Evolutionary conservation across 2,113 vertebrate species (phyloP).

Genomic region (Chlamydotis undulata): DNA sequence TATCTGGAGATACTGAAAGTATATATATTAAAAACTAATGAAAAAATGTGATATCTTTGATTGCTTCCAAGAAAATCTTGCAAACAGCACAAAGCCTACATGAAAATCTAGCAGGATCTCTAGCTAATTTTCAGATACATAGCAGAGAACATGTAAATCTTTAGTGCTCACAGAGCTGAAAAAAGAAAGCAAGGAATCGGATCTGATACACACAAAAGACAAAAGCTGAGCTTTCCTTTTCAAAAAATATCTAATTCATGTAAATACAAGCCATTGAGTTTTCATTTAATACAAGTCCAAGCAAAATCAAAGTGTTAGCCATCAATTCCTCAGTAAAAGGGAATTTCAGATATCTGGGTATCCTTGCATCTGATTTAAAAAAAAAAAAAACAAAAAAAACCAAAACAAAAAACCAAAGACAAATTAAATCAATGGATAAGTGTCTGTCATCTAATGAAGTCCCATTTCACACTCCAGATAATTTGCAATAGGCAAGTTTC

Average conservation of each 20-base stretch:
- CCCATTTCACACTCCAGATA: not conserved
- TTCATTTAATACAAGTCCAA: not conserved
- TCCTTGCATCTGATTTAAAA: not conserved
- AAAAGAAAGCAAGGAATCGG: not conserved
- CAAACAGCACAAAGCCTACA: not conserved
- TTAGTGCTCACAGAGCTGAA: not conserved
- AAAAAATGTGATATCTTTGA: not conserved
- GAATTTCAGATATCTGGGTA: not conserved
- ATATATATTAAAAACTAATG: not conserved
- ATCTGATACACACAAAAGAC: not conserved
- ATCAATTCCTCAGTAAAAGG: conserved; percentile 31
- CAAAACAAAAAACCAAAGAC: not conserved
- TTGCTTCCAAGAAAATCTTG: not conserved
- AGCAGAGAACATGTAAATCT: not conserved
- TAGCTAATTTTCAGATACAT: not conserved
- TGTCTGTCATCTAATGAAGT: not conserved
- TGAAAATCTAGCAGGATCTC: conserved; percentile 4
- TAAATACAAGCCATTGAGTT: not conserved
- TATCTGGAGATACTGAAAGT: not conserved
- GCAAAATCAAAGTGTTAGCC: conserved; percentile 47
- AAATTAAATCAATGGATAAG: conserved; percentile 8
- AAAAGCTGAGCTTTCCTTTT: conserved; percentile 31
- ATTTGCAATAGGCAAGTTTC: conserved; percentile 15
- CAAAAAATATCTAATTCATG: not conserved
- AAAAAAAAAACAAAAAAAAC: not conserved